Base-by-base conservation (phyloP, 2,888 invertebrate genomes). In the Meganola albula region DNA sequence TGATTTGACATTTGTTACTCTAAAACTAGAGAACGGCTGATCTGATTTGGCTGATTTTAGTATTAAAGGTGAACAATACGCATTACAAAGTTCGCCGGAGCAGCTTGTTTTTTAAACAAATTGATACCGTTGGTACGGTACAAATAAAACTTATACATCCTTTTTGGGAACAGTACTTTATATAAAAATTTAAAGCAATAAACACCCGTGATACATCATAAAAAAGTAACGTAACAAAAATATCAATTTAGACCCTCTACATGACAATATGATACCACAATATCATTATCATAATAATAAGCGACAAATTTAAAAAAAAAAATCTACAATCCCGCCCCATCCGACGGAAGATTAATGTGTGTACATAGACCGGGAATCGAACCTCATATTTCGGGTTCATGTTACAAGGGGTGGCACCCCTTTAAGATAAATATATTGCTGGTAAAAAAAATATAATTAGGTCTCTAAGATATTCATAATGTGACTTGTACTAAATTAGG, bases 371-470 rank as follows among this genome's bases (percentile, higher is more conserved):
- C 55, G 64, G 63, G 67, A 66, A 63, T 60, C 52, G 51, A 64
- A 65, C 63, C 71, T 74, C 77, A 52, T 63, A 68, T 79, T 79
- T 72, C 74, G 68, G 75, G 53, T 54, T 79, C 65, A 35, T 47
- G 57, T 77, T 73, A 54, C 75, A 49, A 56, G 50, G 79, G 77
- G 77, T 66, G 70, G 44, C 62, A 55, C 65, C 67, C 62, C 47
- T 52, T 34, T 44, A 46, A 31, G 46, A 58, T 42, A 52, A 50
- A 54, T 51, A 53, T 40, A 45, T 45, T 40, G 41, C 45, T 32
- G 49, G 43, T n/a, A n/a, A n/a, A 51, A 57, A 58, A 53, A 50
- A 53, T 39, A 49, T 48, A 48, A 62, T 58, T 53, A 50, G 39
- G 49, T 20, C 20, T n/a, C 20, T 7, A 20, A 20, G 20, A n/a